Evolutionary conservation across 2,113 vertebrate genomes (phyloP).

Genomic region (Fregetta grallaria): DNA sequence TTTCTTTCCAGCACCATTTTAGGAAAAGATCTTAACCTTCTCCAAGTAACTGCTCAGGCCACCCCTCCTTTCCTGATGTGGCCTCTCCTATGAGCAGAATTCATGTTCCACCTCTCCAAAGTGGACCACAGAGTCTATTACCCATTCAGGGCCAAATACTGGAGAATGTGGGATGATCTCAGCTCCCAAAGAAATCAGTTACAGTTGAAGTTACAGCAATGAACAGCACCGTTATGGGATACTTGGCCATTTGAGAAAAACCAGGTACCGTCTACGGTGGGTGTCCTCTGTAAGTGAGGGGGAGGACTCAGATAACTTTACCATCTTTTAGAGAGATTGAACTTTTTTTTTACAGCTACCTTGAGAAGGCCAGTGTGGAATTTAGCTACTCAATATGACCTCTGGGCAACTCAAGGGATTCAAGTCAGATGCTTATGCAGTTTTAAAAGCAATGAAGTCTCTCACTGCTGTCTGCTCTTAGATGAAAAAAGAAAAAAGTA

Average conservation of each 20-base stretch:
- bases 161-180: not conserved
- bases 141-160: not conserved
- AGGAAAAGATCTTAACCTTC: not conserved
- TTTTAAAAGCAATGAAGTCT: not conserved
- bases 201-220: not conserved
- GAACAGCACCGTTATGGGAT: not conserved
- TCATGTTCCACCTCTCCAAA: not conserved
- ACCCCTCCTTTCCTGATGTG: not conserved
- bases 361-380: not conserved
- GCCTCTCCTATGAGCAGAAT: not conserved
- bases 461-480: not conserved
- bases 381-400: too few relatives aligned
- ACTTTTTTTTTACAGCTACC: not conserved
- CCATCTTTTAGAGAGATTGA: not conserved
- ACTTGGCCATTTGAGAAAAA: not conserved
- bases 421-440: not conserved
- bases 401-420: not conserved
- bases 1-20: not conserved
- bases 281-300: not conserved
- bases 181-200: not conserved
- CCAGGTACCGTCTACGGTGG: not conserved
- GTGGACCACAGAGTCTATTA: not conserved
- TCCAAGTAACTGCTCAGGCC: not conserved
- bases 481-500: not conserved
- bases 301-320: not conserved